Conservation (phyloP, 2,797 vertebrate species). For the Enteromius thamalakanensis region DNA sequence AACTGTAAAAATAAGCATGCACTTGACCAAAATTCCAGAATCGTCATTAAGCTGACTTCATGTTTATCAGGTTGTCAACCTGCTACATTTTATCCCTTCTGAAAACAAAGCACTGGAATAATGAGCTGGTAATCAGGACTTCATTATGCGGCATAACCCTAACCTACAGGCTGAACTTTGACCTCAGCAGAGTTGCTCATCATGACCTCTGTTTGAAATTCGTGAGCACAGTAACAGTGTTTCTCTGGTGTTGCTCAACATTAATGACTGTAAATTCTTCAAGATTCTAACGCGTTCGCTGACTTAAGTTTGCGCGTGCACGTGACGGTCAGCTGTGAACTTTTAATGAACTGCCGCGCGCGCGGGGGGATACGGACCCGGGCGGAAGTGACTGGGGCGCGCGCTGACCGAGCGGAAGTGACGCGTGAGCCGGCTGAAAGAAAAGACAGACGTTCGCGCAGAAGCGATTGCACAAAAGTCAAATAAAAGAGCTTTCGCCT, state of each 20-base stretch:
- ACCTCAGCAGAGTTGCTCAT: too few relatives aligned
- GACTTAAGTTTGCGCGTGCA: not conserved
- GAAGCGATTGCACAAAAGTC: not conserved
- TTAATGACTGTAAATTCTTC: not conserved
- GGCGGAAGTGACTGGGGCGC: not conserved
- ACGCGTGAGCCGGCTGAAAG: constrained; percentile 34
- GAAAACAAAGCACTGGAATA: too few relatives aligned
- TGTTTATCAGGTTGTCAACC: too few relatives aligned
- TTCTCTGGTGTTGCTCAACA: not conserved
- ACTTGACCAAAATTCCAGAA: too few relatives aligned
- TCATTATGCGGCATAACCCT: too few relatives aligned
- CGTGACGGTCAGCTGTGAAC: not conserved
- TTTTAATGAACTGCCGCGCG: not conserved
- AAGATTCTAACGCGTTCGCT: not conserved
- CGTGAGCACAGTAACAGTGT: not conserved
- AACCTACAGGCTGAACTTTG: too few relatives aligned
- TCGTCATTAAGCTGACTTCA: too few relatives aligned
- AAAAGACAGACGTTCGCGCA: constrained; percentile 17
- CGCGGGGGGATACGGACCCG: not conserved
- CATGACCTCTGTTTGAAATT: too few relatives aligned
- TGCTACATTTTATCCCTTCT: too few relatives aligned
- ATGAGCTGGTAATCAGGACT: too few relatives aligned
- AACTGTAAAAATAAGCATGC: too few relatives aligned
- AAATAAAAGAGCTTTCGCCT: not conserved
- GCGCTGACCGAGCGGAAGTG: constrained; percentile 29